These are phyloP conservation scores for Cacoxenus indagator DNA, from an alignment of 2,888 invertebrate species.

Conservation along the genomic window DNA sequence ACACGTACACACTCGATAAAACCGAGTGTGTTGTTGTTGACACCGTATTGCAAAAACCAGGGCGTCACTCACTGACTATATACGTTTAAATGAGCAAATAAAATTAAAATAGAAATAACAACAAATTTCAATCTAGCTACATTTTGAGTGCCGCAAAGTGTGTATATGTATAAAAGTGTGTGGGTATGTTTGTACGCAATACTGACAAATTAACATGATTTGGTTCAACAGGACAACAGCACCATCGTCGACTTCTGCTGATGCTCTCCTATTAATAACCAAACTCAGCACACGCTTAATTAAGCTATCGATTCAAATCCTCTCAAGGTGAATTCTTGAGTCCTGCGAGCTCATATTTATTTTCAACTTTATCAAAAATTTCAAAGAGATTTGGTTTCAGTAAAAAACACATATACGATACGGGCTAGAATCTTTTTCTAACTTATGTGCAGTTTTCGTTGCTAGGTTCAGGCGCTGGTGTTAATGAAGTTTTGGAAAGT, in stretches of 20 bases:
- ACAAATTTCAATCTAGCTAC: constrained; percentile 2
- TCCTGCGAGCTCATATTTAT: constrained; percentile 2
- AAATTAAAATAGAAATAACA: constrained; percentile 23
- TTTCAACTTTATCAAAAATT: constrained; percentile 6
- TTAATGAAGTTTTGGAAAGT: too few species aligned
- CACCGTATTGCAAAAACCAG: not conserved
- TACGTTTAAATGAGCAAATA: constrained; percentile 41
- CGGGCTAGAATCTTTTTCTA: not conserved
- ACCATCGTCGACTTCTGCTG: not conserved
- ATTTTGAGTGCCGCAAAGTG: not conserved
- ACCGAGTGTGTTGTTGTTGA: not conserved
- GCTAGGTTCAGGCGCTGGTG: too few species aligned
- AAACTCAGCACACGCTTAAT: constrained; percentile 57
- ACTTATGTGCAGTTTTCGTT: too few species aligned
- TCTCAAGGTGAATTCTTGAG: not conserved
- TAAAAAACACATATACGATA: not conserved
- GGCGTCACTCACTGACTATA: not conserved
- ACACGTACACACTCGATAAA: not conserved
- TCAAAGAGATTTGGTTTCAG: not conserved
- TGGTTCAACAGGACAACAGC: not conserved
- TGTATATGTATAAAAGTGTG: not conserved
- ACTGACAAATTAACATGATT: constrained; percentile 57
- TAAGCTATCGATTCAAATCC: constrained; percentile 54
- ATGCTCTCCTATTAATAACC: constrained; percentile 53
- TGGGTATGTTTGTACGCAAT: not conserved